Conservation (phyloP, 2,797 vertebrate genomes). For the Rallus crepitans region DNA sequence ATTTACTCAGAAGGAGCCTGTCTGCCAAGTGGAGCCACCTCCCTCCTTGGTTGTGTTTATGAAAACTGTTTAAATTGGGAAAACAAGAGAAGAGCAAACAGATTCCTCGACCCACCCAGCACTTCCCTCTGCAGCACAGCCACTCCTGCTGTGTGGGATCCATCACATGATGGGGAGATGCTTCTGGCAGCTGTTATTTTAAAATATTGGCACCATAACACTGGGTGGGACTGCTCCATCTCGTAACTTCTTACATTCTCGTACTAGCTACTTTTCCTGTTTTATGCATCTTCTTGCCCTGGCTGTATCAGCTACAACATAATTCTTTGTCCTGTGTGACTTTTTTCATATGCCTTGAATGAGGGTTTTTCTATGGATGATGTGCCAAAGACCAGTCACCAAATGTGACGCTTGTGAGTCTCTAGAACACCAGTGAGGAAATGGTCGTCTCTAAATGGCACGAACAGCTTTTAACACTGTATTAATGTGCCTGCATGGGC, state of each 20-base stretch:
- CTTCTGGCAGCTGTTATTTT: slow-evolving; percentile 62
- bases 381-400: not conserved
- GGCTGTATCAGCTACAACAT: not conserved
- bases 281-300: not conserved
- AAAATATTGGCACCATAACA: slow-evolving; percentile 55
- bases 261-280: not conserved
- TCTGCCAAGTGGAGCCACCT: slow-evolving; percentile 38
- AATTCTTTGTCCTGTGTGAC: not conserved
- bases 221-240: slow-evolving; percentile 29
- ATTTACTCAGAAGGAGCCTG: slow-evolving; percentile 6
- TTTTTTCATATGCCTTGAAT: not conserved
- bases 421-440: not conserved
- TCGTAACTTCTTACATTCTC: not conserved
- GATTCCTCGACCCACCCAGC: slow-evolving; percentile 29
- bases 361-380: not conserved
- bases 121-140: not conserved
- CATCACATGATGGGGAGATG: not conserved
- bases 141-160: slow-evolving; percentile 29
- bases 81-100: slow-evolving; percentile 38
- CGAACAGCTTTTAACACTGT: not conserved
- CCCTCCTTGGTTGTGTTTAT: slow-evolving; percentile 27
- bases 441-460: not conserved
- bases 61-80: slow-evolving; percentile 29
- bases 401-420: not conserved
- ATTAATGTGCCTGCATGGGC: not conserved